Evolutionary conservation across 2,888 invertebrate species (phyloP), one percentile per base, ranked within the genome.

Genomic region (Stenoptilia bipunctidactyla): DNA sequence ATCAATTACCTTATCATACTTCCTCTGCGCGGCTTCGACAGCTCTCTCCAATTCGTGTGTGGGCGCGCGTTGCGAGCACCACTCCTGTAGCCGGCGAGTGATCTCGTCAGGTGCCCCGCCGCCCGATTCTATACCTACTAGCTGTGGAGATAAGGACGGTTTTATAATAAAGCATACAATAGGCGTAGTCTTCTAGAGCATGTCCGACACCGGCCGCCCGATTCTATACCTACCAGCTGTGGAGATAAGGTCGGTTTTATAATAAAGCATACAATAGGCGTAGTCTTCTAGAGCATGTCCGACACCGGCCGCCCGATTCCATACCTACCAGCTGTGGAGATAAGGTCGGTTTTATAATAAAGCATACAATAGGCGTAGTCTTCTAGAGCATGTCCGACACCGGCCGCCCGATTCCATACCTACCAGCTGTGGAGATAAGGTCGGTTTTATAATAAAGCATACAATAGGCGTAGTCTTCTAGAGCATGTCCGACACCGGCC

Each of bases 161-260:
- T 30, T 30, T 30, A 30, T 30, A 20, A 20, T 20, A 20, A 20
- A 20, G n/a, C 8, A 20, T 20, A 20, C 8, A 20, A 20, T 20
- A 20, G 8, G n/a, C 20, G 20, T 20, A 20, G 20, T 5, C 3
- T 20, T 20, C 8, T 5, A 20, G 20, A n/a, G n/a, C n/a, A n/a
- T n/a, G n/a, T n/a, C n/a, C n/a, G n/a, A n/a, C n/a, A n/a, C 41
- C 91, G 89, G 42, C 94, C 93, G 41, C 90, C 91, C 43, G 91
- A 87, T 68, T 94, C 94, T 71, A 93, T 87, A 61, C 95, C 92
- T 61, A 94, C 91, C 63, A 96, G 77, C 95, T 95, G 66, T 1
- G 54, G 39, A 30, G 13, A 14, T 25, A 8, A 30, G 4, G 4
- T 8, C 12, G 10, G 2, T 30, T 30, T 30, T 30, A 30, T 30